Evolutionary conservation across 64 coral and sea anemone genomes (phyloP), one percentile per base, ranked within the genome.

Genomic region (Stichodactyla mertensii): DNA sequence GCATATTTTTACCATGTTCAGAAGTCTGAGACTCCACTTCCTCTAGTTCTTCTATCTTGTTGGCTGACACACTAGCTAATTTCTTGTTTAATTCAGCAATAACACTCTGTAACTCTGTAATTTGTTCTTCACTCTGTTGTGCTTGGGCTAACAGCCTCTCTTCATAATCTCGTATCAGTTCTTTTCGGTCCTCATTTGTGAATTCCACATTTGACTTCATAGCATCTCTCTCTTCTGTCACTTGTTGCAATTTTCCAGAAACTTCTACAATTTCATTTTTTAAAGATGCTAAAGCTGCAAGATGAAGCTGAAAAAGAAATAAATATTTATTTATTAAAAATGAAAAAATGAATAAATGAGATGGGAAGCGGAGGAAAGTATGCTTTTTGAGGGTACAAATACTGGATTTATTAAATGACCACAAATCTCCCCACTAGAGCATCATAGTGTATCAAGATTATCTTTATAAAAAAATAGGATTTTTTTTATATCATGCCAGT

Each of bases 1-100:
- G 59, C 13, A 16, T 15, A 5, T 8, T 16, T 58, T 87, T 59
- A 97, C 94, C 94, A 85, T 93, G 94, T 55, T 97, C 94, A 57
- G 94, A 97, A 86, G 94, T 97, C 77, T 97, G 94, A 23, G 94
- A 97, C n/a, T 97, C 94, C 18, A 97, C 91, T 52, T 97, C 94
- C 31, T 96, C 94, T 26, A 87, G 88, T 52, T 97, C 94, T 26
- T 97, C 94, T 77, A 97, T 93, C 85, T 97, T 97, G 56, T 93
- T 92, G 31, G 92, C 94, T n/a, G 90, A 79, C 18, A 80, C 57
- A 60, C 79, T 77, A 7, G 79, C 85, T 31, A 92, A 54, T 67
- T 97, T 93, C 86, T 97, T 97, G 71, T 97, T 93, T 13, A 97
- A 71, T 61, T 97, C 94, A 19, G 94, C 94, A 6, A 97, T 97